These are phyloP conservation scores for Alca torda DNA, from an alignment of 2,797 vertebrate species.

Conservation along the genomic window DNA sequence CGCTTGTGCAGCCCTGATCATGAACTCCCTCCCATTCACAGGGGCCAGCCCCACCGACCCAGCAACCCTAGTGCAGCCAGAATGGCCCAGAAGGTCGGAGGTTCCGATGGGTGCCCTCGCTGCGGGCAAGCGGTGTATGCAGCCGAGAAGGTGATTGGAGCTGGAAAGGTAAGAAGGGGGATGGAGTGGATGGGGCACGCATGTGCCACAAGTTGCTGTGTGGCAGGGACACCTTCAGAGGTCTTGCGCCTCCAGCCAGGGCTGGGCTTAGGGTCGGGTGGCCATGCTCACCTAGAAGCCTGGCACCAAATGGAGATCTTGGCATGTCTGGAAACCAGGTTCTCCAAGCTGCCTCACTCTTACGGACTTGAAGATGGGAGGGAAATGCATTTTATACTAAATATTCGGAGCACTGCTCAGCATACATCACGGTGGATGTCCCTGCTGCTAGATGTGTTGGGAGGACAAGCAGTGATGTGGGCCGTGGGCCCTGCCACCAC, in stretches of 20 bases:
- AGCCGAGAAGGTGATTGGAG: conserved; percentile 93
- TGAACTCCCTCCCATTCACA: conserved; percentile 41
- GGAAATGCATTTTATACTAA: background rate
- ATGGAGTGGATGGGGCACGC: rapidly evolving
- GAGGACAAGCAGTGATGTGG: background rate
- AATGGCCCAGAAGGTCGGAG: conserved; percentile 86
- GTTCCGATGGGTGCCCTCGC: conserved; percentile 88
- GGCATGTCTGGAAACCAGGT: background rate
- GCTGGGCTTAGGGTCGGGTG: background rate
- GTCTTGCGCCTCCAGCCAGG: background rate
- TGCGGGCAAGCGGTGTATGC: conserved; percentile 90
- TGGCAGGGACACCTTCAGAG: background rate
- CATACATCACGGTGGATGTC: background rate
- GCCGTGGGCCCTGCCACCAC: background rate
- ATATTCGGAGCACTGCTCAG: background rate
- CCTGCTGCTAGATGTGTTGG: background rate
- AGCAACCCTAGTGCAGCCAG: conserved; percentile 86
- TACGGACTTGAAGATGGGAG: background rate
- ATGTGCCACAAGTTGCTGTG: background rate
- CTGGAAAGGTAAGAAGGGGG: conserved; percentile 84
- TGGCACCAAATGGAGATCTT: background rate
- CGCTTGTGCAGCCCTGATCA: background rate
- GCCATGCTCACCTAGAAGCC: background rate
- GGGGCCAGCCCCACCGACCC: conserved; percentile 80
- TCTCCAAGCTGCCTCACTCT: background rate